Percentiles rank a stretch among this genome's conserved stretches.
These are phyloP conservation scores for Pinctada fucata DNA, from an alignment of 2,888 invertebrate genomes.

Conservation along the genomic window DNA sequence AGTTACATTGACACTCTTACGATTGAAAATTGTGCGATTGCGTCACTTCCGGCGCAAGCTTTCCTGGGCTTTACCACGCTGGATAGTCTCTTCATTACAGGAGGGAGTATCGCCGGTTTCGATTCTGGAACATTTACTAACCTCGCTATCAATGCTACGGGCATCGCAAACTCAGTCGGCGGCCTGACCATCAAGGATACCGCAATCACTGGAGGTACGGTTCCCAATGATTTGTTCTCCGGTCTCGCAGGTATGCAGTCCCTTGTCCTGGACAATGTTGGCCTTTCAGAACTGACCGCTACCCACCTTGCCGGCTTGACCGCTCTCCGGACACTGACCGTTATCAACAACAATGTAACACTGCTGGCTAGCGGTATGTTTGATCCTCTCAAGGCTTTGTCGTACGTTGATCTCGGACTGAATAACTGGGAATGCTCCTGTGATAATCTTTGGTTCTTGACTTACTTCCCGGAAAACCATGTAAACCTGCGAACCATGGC, in stretches of 20 bases:
- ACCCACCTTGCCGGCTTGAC: conserved; percentile 17
- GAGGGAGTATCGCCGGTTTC: conserved; percentile 43
- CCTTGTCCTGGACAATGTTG: conserved; percentile 13
- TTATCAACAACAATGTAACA: conserved; percentile 23
- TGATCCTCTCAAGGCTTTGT: conserved; percentile 6
- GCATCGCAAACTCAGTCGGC: conserved; percentile 31
- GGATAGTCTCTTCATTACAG: conserved; percentile 46
- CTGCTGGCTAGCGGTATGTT: conserved; percentile 19
- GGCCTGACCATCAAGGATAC: conserved; percentile 18
- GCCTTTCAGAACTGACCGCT: conserved; percentile 6
- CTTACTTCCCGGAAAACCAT: conserved; percentile 5
- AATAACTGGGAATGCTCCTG: conserved; percentile 34
- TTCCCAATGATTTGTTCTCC: conserved; percentile 21
- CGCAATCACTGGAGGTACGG: conserved; percentile 10
- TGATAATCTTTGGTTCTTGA: conserved; percentile 31
- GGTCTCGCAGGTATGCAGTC: conserved; percentile 6
- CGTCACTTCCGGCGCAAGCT: conserved; percentile 37
- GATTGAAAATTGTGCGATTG: conserved; percentile 45
- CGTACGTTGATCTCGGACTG: conserved; percentile 13
- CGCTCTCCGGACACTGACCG: conserved; percentile 12
- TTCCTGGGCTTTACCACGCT: conserved; percentile 38
- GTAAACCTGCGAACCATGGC: conserved; percentile 2
- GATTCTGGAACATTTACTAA: conserved; percentile 37
- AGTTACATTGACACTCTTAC: conserved; percentile 41
- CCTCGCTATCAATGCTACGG: conserved; percentile 34